Percentiles rank a stretch among this genome's conserved stretches.
phyloP scores from a whole-genome alignment of 2,113 vertebrate genomes.

The Clarias macrocephalus region DNA sequence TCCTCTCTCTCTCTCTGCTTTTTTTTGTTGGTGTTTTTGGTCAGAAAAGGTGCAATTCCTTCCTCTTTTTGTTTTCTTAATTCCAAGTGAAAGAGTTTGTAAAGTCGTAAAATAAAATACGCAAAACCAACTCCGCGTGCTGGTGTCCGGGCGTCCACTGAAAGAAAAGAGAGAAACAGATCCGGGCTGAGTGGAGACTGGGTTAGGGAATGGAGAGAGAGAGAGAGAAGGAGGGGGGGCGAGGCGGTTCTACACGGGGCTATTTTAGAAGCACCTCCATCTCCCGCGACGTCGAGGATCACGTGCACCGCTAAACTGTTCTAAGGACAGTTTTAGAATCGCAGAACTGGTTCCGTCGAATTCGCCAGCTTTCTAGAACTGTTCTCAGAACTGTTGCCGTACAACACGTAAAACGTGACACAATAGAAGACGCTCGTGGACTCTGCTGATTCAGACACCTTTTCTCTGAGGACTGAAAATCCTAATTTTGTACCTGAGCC shows the following conservation, averaged over 20 bases:
- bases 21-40: neutral
- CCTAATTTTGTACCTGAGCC: too few species aligned
- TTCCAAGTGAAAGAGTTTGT: slow-evolving; percentile 45
- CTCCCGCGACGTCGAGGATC: neutral
- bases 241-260: slow-evolving; percentile 52
- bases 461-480: too few species aligned
- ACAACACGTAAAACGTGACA: too few species aligned
- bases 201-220: neutral
- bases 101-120: slow-evolving; percentile 22
- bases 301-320: neutral
- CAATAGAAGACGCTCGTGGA: too few species aligned
- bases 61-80: slow-evolving; percentile 33
- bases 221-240: neutral
- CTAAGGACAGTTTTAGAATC: too few species aligned
- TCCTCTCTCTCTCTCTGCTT: neutral
- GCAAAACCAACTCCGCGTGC: slow-evolving; percentile 54
- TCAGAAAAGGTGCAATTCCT: neutral
- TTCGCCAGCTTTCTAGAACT: too few species aligned
- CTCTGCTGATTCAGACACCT: too few species aligned
- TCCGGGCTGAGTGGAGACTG: slow-evolving; percentile 1
- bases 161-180: slow-evolving; percentile 31
- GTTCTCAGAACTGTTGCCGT: too few species aligned
- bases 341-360: too few species aligned
- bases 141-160: slow-evolving; percentile 45
- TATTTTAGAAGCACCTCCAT: slow-evolving; percentile 69